Base-by-base conservation (phyloP, 2,888 invertebrate species). In the Craniophora ligustri region DNA sequence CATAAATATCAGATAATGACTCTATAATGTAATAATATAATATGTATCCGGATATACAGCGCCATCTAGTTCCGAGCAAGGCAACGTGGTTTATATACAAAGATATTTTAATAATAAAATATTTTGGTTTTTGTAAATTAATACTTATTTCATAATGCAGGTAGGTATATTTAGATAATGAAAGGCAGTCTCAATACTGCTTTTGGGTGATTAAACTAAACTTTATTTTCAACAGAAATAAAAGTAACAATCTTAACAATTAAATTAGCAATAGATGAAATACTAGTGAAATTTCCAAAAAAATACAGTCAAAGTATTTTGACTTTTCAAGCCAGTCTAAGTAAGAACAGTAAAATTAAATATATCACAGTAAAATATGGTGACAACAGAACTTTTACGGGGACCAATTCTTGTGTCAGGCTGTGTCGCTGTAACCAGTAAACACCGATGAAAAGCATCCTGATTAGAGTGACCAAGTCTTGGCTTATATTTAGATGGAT, bases 361-460 rank as follows among this genome's bases (percentile, higher is more conserved):
- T 39, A 53, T 46, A 36, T 54, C 58, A 28, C 35, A 64, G n/a
- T 39, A 45, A 55, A 53, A 61, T 19, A 28, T 46, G 35, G 28
- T 4, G 39, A 66, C 65, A 66, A 68, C 58, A 53, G 69, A 40
- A 53, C 42, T 15, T 49, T 42, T 44, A 53, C 13, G 42, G 30
- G 14, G 19, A 31, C 7, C 30, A 16, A 45, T 47, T 60, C 34
- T 31, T 51, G 49, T 57, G 39, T 32, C 18, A 32, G 45, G 40
- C 23, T 48, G 35, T 57, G 32, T 32, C 26, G 35, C 45, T 44
- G 15, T 46, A 19, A 19, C 42, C 38, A 49, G 51, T 48, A 44
- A 58, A 45, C 13, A 53, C 26, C 14, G 15, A 32, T 62, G 56
- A 46, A 38, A 30, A 39, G 32, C 40, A 53, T 63, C 39, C 34